Percentiles rank a stretch among this genome's conserved stretches.
These are phyloP conservation scores for Macquaria ambigua DNA, from an alignment of 2,113 vertebrate genomes.

Conservation along the genomic window DNA sequence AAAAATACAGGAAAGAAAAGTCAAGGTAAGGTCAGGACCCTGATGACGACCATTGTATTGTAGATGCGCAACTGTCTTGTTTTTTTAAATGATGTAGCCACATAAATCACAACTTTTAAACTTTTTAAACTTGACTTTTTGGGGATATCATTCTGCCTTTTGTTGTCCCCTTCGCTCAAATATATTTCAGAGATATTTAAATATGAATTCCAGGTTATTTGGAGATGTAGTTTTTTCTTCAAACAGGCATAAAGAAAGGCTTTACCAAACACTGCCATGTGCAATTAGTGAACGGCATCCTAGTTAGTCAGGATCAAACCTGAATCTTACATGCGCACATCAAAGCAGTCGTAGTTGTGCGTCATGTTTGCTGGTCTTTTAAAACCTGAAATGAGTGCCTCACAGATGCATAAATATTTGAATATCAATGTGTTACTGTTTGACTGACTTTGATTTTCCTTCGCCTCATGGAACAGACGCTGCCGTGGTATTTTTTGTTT, in stretches of 20 bases:
- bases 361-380: constrained; percentile 24
- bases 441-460: constrained; percentile 47
- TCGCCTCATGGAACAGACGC: background rate
- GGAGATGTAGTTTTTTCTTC: constrained; percentile 3
- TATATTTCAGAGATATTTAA: background rate
- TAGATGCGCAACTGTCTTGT: background rate
- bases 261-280: constrained; percentile 4
- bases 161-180: background rate
- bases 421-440: constrained; percentile 43
- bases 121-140: background rate
- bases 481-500: constrained; percentile 23
- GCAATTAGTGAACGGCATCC: constrained; percentile 31
- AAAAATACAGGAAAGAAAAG: background rate
- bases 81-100: background rate
- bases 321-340: constrained; percentile 15
- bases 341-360: constrained; percentile 9
- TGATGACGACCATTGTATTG: background rate
- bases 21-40: background rate
- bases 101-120: constrained; percentile 10
- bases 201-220: constrained; percentile 4
- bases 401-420: constrained; percentile 47
- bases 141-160: background rate
- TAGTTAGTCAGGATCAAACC: constrained; percentile 37
- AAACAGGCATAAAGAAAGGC: background rate
- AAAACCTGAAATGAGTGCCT: constrained; percentile 24